Base-by-base conservation (phyloP, 2,113 vertebrate genomes). In the Scomber japonicus region DNA sequence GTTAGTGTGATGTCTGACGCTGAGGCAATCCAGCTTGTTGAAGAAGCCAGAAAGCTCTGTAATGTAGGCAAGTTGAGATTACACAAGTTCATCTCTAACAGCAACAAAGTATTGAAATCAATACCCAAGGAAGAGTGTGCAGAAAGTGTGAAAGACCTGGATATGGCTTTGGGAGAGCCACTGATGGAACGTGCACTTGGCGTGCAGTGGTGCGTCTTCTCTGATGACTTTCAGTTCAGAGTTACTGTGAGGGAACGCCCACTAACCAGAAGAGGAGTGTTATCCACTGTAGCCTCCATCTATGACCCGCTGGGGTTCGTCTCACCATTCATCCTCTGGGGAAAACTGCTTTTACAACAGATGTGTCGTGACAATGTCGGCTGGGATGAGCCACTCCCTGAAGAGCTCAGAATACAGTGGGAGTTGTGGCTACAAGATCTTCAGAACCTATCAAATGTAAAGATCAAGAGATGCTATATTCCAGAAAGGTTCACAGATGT, bases 201-300 rank as follows among this genome's bases (percentile, higher is more conserved):
- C 0, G 31, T 70, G 0, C 35, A 70, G 14, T 70, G 66, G 66
- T 56, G 50, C 1, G 9, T 78, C 3, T 9, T 24, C 12, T 70
- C 78, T 40, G 60, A 74, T 54, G 49, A 63, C 10, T 74, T 63
- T 10, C 59, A 74, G n/a, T 74, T 74, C 48, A 71, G 54, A 48
- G 44, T 71, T 3, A 59, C n/a, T 3, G 61, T 65, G 14, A 77
- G 68, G 45, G 53, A 77, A 16, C 44, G 51, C 30, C 54, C 55
- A 40, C n/a, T 60, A 10, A 77, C 75, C n/a, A 50, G 64, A 77
- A 75, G 72, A 55, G 46, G 55, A 51, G 55, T 77, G 14, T 19
- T 68, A 17, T 69, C 54, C 15, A 68, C 44, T 24, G n/a, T n/a
- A n/a, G n/a, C n/a, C n/a, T n/a, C n/a, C n/a, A n/a, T n/a, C n/a